These are phyloP conservation scores for Eurystomus gularis DNA, from an alignment of 2,113 vertebrate species.

Conservation along the genomic window DNA sequence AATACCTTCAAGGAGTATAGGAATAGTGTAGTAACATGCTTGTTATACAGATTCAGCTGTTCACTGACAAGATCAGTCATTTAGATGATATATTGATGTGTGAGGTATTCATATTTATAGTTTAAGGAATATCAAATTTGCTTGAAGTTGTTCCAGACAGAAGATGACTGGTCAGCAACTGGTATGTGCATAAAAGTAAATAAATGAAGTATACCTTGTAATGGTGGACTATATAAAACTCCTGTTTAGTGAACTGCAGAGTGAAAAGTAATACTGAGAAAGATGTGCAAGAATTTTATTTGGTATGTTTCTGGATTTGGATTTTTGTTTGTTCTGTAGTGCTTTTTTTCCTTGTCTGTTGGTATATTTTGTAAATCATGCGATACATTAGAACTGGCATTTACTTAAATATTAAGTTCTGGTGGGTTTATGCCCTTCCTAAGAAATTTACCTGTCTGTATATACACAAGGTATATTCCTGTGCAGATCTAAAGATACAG, in stretches of 20 bases:
- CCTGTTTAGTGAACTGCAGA: neutral
- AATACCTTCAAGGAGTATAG: neutral
- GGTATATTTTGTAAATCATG: neutral
- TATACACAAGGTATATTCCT: neutral
- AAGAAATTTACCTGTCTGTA: neutral
- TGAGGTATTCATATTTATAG: neutral
- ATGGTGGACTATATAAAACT: neutral
- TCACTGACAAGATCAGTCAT: neutral
- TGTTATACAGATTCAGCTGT: neutral
- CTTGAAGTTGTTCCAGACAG: neutral
- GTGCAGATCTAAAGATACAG: neutral
- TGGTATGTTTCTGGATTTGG: neutral
- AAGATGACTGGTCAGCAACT: neutral
- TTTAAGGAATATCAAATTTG: neutral
- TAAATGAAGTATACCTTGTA: neutral
- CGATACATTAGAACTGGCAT: neutral
- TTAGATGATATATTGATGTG: neutral
- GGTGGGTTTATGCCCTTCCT: neutral
- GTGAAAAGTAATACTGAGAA: neutral
- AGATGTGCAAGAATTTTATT: neutral
- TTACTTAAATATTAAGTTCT: neutral
- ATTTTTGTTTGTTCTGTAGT: neutral
- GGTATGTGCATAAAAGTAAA: neutral
- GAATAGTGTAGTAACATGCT: neutral
- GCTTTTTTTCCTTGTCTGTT: neutral